A percentile compares a stretch with the other conserved stretches of the same genome.
These are phyloP conservation scores for Oryzias sinensis DNA, from an alignment of 2,797 vertebrate genomes.

Conservation along the genomic window DNA sequence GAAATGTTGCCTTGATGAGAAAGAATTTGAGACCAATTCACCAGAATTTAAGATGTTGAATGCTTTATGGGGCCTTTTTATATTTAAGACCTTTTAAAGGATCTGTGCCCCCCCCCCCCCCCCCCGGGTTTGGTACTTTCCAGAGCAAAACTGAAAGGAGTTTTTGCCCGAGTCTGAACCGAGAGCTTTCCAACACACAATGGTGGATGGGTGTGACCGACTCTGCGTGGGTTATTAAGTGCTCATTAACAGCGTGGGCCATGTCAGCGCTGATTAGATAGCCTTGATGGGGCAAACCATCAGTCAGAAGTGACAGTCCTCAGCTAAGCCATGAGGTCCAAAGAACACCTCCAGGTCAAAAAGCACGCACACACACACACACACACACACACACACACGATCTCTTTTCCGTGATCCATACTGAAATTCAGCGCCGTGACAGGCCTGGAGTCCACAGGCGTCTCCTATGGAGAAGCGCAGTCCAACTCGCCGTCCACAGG, in stretches of 20 bases:
- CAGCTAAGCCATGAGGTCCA: conserved; percentile 24
- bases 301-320: conserved; percentile 43
- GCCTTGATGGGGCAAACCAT: conserved; percentile 29
- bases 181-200: neutral
- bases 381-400: too few species aligned
- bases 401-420: neutral
- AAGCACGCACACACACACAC: neutral
- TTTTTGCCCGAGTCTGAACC: neutral
- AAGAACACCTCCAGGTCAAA: conserved; percentile 29
- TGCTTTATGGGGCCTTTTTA: too few species aligned
- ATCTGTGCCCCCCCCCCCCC: too few species aligned
- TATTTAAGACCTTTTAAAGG: too few species aligned
- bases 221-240: conserved; percentile 30
- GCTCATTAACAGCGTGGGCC: conserved; percentile 42
- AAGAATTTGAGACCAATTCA: too few species aligned
- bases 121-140: neutral
- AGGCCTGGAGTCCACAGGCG: conserved; percentile 7
- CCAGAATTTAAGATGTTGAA: too few species aligned
- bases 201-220: conserved; percentile 3
- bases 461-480: conserved; percentile 22
- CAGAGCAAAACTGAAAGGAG: neutral
- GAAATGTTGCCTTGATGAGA: too few species aligned
- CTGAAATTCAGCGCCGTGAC: neutral
- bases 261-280: conserved; percentile 63
- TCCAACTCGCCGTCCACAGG: conserved; percentile 51